Percentiles rank a stretch among this genome's conserved stretches.
Evolutionary conservation across 2,113 vertebrate genomes (phyloP).

Genomic region (Collichthys lucidus): DNA sequence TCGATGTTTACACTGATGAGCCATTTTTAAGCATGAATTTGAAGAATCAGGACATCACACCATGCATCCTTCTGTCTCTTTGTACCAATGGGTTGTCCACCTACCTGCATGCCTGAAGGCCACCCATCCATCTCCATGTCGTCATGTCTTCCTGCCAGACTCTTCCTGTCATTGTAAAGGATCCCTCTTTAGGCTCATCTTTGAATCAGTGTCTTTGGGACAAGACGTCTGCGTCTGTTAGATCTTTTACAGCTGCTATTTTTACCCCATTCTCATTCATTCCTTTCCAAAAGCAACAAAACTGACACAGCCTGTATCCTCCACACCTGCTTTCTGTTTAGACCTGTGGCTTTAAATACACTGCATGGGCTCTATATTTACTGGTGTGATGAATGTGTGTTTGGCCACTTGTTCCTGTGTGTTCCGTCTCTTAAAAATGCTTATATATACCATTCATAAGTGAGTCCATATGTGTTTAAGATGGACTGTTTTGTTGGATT

Average conservation of each 20-base stretch:
- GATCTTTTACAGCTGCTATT: conserved; percentile 61
- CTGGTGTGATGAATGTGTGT: conserved; percentile 18
- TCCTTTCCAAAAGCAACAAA: conserved; percentile 65
- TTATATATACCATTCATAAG: conserved; percentile 29
- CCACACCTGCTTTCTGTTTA: conserved; percentile 66
- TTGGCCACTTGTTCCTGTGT: conserved; percentile 33
- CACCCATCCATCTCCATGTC: conserved; percentile 30
- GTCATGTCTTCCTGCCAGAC: conserved; percentile 55
- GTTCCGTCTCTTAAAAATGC: conserved; percentile 27
- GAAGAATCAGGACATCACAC: neutral
- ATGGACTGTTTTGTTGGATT: conserved; percentile 14
- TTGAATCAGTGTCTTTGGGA: conserved; percentile 40
- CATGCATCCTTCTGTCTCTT: conserved; percentile 13
- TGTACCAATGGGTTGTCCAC: conserved; percentile 14
- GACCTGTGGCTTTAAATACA: conserved; percentile 53
- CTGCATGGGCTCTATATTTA: conserved; percentile 46
- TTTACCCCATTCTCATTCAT: conserved; percentile 58
- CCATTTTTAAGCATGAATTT: neutral
- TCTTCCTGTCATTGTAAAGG: conserved; percentile 67
- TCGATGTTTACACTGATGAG: neutral
- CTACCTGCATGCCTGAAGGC: conserved; percentile 22
- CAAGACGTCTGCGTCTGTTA: conserved; percentile 56
- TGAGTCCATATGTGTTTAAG: conserved; percentile 41
- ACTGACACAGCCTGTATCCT: conserved; percentile 44
- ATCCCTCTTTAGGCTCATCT: conserved; percentile 30